Base-by-base conservation (phyloP, 2,797 vertebrate species). In the Sarcophilus harrisii region DNA sequence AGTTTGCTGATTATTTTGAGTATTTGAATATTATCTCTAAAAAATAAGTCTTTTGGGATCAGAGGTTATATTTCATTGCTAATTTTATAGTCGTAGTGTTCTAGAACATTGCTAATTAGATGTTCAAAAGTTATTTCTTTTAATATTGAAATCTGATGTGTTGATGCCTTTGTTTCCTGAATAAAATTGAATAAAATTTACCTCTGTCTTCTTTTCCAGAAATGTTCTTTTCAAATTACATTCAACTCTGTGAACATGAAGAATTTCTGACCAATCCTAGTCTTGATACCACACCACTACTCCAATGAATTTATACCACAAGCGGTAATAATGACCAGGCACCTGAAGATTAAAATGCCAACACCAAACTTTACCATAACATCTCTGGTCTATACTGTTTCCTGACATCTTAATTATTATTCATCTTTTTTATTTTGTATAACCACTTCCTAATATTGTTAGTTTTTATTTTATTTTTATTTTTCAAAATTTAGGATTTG, bases 401-500 rank as follows among this genome's bases (percentile, higher is more conserved):
- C 98, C 95, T 93, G 59, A 92, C 95, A 97, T 97, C 97, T 98
- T 98, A 98, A 97, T 96, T 97, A 49, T 87, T 87, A 87, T 49
- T 87, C 38, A 87, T 98, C 98, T 96, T 97, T 98, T 94, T 96
- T 97, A 99, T 98, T 97, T 98, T 98, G 98, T 98, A 97, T 99
- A 99, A 99, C 98, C 98, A 98, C 98, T 99, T 98, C 97, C 98
- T 98, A 99, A 98, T 98, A 98, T 95, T 97, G 90, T 98, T 98
- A 95, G 94, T 97, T 97, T 59, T 96, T 62, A 91, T 24, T 73
- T 95, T 90, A 28, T 97, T 49, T 91, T 60, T 92, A 38, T 98
- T 96, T 55, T 95, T 97, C 58, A 93, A 97, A 57, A 92, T 97
- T 97, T 94, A 96, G 90, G 96, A 96, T 97, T 98, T 97, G 92